Base-by-base conservation (phyloP, 2,113 vertebrate genomes). In the Chrysochloris asiatica region DNA sequence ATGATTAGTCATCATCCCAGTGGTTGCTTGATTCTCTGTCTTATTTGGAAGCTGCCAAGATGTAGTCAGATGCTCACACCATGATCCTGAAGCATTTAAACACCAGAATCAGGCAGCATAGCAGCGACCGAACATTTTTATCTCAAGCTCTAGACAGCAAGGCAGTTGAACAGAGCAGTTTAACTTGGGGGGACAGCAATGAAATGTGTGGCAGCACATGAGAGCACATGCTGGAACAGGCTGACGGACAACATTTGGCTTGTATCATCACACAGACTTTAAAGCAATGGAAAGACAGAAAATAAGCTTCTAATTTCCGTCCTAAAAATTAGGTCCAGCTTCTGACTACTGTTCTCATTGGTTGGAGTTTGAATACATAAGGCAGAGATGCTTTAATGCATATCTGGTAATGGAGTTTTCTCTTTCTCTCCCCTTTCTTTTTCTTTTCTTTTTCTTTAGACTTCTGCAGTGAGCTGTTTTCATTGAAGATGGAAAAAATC, bases 41-140 rank as follows among this genome's bases (percentile, higher is more conserved):
- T 89, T 94, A 83, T 95, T 95, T 96, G 95, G 91, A 96, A 97
- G 93, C 92, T 96, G 83, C 90, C 95, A 97, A 95, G 91, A 95
- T 93, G 86, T 84, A 96, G 96, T 97, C 95, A 93, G 91, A 97
- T 93, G 93, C 93, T 89, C 97, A 78, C 43, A 2, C 75, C 85
- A 69, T 83, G 95, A 95, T 54, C 91, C 21, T 48, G 78, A 92
- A 95, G 56, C 92, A 95, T 85, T 96, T 96, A 96, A 96, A 92
- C 93, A 67, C 82, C 56, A 48, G 96, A 96, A 96, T 96, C 94
- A 93, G 91, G 79, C 93, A 96, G 91, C 75, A 41, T 30, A 88
- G 85, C 89, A 76, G 88, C 77, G 56, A 83, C 77, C 0, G 95
- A 96, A 89, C 91, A 52, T 94, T 96, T 92, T 97, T 87, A 73